Conservation (phyloP, 2,113 vertebrate species). For the Cathartes aura region DNA sequence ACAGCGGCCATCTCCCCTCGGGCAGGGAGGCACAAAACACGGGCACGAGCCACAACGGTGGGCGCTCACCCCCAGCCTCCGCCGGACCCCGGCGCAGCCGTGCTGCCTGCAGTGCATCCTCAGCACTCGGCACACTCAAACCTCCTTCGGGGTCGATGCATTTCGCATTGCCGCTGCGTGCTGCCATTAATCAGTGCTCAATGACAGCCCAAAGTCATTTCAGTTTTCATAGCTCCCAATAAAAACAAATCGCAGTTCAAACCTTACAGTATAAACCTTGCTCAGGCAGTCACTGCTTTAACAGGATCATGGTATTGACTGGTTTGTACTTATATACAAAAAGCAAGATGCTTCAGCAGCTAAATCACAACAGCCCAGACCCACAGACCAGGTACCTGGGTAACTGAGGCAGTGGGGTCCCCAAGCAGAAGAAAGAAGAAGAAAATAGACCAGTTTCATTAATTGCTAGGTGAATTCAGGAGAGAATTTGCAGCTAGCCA, state of each 20-base stretch:
- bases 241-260: conserved; percentile 24
- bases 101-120: not conserved
- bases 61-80: not conserved
- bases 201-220: not conserved
- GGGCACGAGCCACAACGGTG: not conserved
- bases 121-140: not conserved
- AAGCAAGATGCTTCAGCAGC: conserved; percentile 42
- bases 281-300: conserved; percentile 23
- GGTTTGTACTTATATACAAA: conserved; percentile 8
- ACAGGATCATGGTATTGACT: conserved; percentile 20
- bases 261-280: conserved; percentile 14
- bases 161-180: not conserved
- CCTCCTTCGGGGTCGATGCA: not conserved
- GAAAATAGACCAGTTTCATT: conserved; percentile 54
- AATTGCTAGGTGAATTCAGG: conserved; percentile 42
- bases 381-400: conserved; percentile 60
- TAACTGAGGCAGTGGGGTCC: conserved; percentile 67
- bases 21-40: not conserved
- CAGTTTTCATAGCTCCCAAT: not conserved
- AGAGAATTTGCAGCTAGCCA: conserved; percentile 37
- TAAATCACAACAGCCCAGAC: conserved; percentile 24
- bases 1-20: not conserved
- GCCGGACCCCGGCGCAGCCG: not conserved
- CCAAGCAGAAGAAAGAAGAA: conserved; percentile 30
- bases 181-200: not conserved